Conservation (phyloP, 2,888 invertebrate species). For the Dicroscelio sp. region DNA sequence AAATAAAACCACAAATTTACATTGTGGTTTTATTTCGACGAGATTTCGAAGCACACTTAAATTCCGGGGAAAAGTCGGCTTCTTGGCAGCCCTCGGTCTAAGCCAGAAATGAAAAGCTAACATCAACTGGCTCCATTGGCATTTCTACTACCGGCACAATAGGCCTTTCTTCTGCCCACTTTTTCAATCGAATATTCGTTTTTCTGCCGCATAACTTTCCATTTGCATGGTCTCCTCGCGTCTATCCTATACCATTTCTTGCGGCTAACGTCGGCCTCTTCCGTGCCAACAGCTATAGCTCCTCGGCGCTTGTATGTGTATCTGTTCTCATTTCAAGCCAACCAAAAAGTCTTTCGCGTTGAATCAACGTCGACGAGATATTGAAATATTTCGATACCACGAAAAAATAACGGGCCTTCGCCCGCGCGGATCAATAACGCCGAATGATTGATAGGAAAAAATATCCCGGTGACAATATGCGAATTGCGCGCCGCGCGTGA, state of each 20-base stretch:
- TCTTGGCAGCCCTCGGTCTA: constrained; percentile 69
- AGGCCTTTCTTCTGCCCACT: constrained; percentile 81
- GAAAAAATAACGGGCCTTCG: constrained; percentile 73
- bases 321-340: constrained; percentile 76
- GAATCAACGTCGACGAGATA: constrained; percentile 87
- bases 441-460: constrained; percentile 73
- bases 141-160: constrained; percentile 73
- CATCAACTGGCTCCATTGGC: constrained; percentile 86
- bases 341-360: constrained; percentile 74
- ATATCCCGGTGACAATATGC: constrained; percentile 64
- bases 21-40: constrained; percentile 47
- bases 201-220: constrained; percentile 91
- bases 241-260: constrained; percentile 80
- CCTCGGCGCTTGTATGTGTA: constrained; percentile 55
- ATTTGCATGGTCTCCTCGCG: constrained; percentile 89
- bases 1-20: constrained; percentile 59
- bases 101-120: constrained; percentile 86
- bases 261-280: constrained; percentile 73
- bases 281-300: constrained; percentile 64
- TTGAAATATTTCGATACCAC: constrained; percentile 88
- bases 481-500: constrained; percentile 47
- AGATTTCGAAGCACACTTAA: constrained; percentile 59
- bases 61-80: constrained; percentile 51
- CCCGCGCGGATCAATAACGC: constrained; percentile 55
- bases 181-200: constrained; percentile 91